Evolutionary conservation across 2,113 vertebrate species (phyloP).

Genomic region (Pontoporia blainvillei): DNA sequence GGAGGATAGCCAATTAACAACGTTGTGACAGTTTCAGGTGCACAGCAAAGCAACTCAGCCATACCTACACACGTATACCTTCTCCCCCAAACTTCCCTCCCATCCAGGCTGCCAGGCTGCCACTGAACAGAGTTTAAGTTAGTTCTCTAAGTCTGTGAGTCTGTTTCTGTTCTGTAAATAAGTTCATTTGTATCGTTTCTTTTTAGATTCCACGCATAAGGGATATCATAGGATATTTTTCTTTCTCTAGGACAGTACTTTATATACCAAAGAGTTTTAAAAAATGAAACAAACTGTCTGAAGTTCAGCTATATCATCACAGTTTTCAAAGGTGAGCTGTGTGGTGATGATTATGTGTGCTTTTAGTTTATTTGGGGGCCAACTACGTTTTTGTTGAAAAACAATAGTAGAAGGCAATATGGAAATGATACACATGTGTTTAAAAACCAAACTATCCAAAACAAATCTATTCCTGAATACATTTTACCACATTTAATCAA

Average conservation of each 20-base stretch:
- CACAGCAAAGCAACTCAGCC: too few species aligned
- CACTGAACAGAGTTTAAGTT: too few species aligned
- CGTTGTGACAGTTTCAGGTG: too few species aligned
- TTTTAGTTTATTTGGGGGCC: neutral
- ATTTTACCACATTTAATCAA: neutral
- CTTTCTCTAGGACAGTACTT: neutral
- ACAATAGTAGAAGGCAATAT: neutral
- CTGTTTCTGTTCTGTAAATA: too few species aligned
- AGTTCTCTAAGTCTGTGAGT: too few species aligned
- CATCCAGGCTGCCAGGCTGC: too few species aligned
- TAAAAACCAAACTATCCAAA: neutral
- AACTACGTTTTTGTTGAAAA: neutral
- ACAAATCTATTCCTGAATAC: neutral
- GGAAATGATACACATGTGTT: neutral
- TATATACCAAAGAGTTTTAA: neutral
- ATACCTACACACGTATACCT: too few species aligned
- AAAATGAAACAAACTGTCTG: neutral
- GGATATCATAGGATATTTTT: too few species aligned
- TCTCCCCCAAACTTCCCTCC: too few species aligned
- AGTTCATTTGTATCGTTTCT: too few species aligned
- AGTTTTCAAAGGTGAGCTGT: neutral
- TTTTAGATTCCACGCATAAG: too few species aligned
- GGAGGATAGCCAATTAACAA: too few species aligned
- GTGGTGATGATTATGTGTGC: neutral
- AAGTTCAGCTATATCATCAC: neutral